phyloP scores from a whole-genome alignment of 2,888 invertebrate genomes.

The Incurvaria masculella region DNA sequence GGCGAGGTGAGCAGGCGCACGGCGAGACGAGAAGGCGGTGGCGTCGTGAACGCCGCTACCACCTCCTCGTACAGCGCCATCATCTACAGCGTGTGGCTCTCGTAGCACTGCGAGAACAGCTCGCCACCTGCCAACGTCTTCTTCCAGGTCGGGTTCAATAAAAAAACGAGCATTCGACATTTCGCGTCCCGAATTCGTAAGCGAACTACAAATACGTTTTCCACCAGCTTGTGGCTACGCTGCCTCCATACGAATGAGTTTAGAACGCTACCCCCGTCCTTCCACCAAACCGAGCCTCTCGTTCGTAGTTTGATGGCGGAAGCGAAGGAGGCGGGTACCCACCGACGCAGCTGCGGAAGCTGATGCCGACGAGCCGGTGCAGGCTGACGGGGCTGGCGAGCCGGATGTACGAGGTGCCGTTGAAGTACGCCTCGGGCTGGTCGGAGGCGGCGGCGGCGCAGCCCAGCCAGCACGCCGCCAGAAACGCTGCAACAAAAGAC shows the following conservation, averaged over 20 bases:
- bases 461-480: slow-evolving; percentile 16
- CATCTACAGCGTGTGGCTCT: slow-evolving; percentile 60
- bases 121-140: slow-evolving; percentile 72
- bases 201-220: no score
- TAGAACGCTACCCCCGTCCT: no score
- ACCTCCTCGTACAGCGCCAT: slow-evolving; percentile 58
- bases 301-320: no score
- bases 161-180: no score
- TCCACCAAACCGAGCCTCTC: no score
- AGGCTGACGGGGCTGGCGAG: slow-evolving; percentile 71
- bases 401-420: slow-evolving; percentile 74
- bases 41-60: slow-evolving; percentile 56
- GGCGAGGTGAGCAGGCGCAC: slow-evolving; percentile 65
- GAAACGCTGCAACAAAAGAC: slow-evolving; percentile 22
- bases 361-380: slow-evolving; percentile 76
- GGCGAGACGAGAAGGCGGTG: slow-evolving; percentile 53
- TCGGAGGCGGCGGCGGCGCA: slow-evolving; percentile 37
- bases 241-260: no score
- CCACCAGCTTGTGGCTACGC: no score
- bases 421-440: slow-evolving; percentile 79
- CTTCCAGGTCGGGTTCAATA: no score
- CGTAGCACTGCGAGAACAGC: slow-evolving; percentile 66
- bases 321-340: no score
- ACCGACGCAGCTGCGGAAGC: slow-evolving; percentile 80
- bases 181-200: no score